phyloP scores from a whole-genome alignment of 2,113 vertebrate species.

The Melozone crissalis region DNA sequence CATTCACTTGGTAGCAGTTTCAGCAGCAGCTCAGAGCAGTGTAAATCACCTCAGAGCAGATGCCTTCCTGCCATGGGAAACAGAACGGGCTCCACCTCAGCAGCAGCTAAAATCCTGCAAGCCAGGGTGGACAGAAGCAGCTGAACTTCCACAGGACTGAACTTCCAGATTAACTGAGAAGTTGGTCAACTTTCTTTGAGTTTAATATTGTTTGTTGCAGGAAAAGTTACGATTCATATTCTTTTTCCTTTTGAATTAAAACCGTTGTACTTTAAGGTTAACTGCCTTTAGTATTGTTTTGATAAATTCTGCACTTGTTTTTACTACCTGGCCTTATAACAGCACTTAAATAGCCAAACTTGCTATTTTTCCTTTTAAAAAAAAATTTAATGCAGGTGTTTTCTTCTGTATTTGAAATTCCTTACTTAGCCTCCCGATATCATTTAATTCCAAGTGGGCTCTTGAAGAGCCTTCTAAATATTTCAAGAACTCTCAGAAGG shows the following conservation, averaged over 20 bases:
- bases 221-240: not conserved
- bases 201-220: not conserved
- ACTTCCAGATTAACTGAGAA: not conserved
- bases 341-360: not conserved
- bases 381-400: not conserved
- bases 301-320: not conserved
- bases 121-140: not conserved
- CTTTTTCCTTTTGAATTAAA: not conserved
- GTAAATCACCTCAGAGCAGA: not conserved
- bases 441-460: not conserved
- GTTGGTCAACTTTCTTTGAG: not conserved
- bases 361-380: not conserved
- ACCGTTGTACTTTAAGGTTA: fast-evolving
- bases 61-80: not conserved
- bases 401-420: not conserved
- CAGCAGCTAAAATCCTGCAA: not conserved
- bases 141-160: not conserved
- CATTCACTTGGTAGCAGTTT: not conserved
- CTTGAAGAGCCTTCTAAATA: not conserved
- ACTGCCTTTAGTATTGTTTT: not conserved
- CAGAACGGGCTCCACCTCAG: not conserved
- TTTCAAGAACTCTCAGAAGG: not conserved
- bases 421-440: not conserved
- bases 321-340: not conserved
- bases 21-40: not conserved